phyloP scores from a whole-genome alignment of 2,888 invertebrate species.

The Nomada ferruginata region DNA sequence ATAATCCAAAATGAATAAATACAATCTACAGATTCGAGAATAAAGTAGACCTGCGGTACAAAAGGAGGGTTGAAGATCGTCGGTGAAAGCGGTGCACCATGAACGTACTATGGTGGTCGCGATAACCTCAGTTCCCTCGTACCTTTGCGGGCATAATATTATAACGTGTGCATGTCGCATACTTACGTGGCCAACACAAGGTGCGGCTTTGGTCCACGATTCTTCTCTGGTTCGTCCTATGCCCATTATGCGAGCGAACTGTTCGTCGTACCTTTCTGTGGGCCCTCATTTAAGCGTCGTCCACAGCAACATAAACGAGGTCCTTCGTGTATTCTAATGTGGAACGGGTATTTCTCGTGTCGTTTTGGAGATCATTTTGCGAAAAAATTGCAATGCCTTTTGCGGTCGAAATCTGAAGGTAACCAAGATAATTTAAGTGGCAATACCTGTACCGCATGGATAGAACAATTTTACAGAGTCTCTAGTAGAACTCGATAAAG shows the following conservation, averaged over 20 bases:
- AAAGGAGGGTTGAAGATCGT: constrained; percentile 56
- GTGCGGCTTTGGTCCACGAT: constrained; percentile 81
- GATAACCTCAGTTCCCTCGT: constrained; percentile 75
- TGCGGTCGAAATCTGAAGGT: too few relatives aligned
- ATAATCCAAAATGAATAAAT: neutral
- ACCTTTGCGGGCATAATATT: constrained; percentile 78
- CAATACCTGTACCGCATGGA: neutral
- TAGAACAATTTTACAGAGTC: neutral
- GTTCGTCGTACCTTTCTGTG: constrained; percentile 65
- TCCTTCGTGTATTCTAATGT: neutral
- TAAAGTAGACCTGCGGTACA: neutral
- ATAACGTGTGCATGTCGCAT: constrained; percentile 73
- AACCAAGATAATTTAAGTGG: neutral
- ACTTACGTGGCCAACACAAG: constrained; percentile 74
- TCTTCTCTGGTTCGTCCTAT: constrained; percentile 77
- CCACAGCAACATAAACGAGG: constrained; percentile 60
- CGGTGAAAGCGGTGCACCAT: constrained; percentile 46
- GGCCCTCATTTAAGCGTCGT: constrained; percentile 69
- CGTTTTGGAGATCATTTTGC: too few relatives aligned
- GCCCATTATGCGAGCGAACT: constrained; percentile 76
- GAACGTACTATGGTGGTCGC: constrained; percentile 76
- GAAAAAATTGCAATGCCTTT: too few relatives aligned
- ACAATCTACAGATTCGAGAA: neutral
- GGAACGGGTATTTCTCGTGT: too few relatives aligned
- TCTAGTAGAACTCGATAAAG: constrained; percentile 7